A percentile compares a stretch with the other conserved stretches of the same genome.
Evolutionary conservation across 2,797 vertebrate genomes (phyloP).

Genomic region (Melopsittacus undulatus): DNA sequence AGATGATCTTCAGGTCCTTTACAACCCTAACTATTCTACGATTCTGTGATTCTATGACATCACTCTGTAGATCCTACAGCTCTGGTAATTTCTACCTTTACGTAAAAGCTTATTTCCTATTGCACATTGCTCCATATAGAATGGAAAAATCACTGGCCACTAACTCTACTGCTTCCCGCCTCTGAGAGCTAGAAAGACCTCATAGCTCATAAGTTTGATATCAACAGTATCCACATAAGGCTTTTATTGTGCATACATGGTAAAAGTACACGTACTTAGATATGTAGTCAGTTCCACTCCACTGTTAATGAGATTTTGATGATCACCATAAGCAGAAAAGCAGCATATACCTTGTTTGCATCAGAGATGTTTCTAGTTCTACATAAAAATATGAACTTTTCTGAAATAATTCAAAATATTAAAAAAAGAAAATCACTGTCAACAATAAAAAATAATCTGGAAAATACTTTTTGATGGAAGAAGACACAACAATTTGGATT

Average conservation of each 20-base stretch:
- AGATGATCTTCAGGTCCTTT: not conserved
- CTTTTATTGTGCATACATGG: not conserved
- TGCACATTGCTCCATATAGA: not conserved
- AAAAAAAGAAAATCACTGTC: not conserved
- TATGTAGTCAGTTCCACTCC: not conserved
- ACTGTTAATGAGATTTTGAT: not conserved
- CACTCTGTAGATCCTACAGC: not conserved
- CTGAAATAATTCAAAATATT: not conserved
- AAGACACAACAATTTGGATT: not conserved
- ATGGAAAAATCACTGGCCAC: not conserved
- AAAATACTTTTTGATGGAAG: accelerated
- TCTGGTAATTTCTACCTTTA: not conserved
- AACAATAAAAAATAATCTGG: not conserved
- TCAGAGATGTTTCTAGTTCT: not conserved
- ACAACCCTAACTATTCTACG: not conserved
- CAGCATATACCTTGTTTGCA: not conserved
- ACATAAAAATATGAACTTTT: not conserved
- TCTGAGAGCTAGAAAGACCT: not conserved
- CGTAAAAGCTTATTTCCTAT: not conserved
- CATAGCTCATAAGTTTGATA: not conserved
- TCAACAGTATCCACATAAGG: not conserved
- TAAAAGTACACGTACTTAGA: not conserved
- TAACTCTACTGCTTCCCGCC: not conserved
- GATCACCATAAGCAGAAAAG: not conserved
- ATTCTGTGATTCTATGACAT: not conserved